Conservation (phyloP, 2,113 vertebrate species). For the Macroglossus sobrinus region DNA sequence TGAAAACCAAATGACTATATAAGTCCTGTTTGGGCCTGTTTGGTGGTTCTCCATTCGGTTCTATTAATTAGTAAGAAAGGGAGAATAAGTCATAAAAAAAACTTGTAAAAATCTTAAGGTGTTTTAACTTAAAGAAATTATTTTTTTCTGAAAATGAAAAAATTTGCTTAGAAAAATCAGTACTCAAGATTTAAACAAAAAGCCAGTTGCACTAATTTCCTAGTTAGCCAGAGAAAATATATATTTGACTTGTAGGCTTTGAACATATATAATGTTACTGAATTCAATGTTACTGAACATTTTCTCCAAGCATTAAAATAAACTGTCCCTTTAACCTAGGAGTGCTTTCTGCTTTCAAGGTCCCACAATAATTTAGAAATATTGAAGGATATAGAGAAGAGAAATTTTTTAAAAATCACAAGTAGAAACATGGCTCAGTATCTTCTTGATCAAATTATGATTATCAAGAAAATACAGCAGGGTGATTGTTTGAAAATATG, state of each 20-base stretch:
- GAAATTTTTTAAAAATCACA: background rate
- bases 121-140: background rate
- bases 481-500: background rate
- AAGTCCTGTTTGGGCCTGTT: background rate
- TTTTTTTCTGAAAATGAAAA: conserved; percentile 1
- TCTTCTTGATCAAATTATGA: background rate
- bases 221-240: background rate
- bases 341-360: background rate
- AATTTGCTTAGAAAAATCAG: background rate
- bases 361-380: background rate
- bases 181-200: background rate
- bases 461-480: background rate
- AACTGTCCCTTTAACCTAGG: background rate
- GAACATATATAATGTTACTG: background rate
- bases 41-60: background rate
- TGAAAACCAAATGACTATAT: background rate
- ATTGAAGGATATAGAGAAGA: background rate
- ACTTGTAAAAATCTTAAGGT: background rate
- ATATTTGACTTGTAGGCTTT: background rate
- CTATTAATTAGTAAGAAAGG: background rate
- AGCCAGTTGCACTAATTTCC: background rate
- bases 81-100: background rate
- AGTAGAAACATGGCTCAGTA: background rate
- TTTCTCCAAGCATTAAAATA: background rate
- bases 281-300: background rate